These are phyloP conservation scores for Pelodytes ibericus DNA, from an alignment of 2,797 vertebrate genomes.

Conservation along the genomic window DNA sequence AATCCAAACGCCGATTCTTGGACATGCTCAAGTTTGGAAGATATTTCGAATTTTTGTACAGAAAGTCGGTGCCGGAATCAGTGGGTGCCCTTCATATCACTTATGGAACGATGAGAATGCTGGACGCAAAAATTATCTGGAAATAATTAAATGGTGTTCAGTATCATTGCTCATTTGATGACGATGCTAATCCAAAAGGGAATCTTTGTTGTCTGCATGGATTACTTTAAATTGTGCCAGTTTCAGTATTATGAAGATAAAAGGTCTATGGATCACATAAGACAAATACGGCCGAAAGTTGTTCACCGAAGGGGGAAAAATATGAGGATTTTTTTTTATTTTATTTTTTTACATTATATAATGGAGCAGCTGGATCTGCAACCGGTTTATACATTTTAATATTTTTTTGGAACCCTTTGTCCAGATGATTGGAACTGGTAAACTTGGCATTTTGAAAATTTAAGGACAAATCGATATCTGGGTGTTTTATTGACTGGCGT, in stretches of 20 bases:
- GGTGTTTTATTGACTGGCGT: no score
- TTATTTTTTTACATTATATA: neutral
- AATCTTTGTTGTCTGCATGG: neutral
- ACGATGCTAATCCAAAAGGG: neutral
- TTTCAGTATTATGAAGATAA: slow-evolving; percentile 9
- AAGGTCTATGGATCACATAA: neutral
- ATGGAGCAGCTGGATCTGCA: slow-evolving; percentile 43
- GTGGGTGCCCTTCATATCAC: slow-evolving; percentile 85
- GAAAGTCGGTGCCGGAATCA: slow-evolving; percentile 87
- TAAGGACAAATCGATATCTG: neutral
- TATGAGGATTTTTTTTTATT: no score
- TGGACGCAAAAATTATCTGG: slow-evolving; percentile 33
- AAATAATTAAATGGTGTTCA: neutral
- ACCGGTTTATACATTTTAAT: neutral
- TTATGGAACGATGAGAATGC: slow-evolving; percentile 82
- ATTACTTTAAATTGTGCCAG: slow-evolving; percentile 1
- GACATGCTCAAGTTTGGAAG: slow-evolving; percentile 79
- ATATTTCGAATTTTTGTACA: slow-evolving; percentile 84
- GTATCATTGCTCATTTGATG: neutral
- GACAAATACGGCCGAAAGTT: neutral
- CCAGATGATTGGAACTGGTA: neutral
- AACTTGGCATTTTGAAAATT: no score
- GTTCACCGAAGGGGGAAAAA: neutral
- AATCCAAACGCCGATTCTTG: slow-evolving; percentile 82
- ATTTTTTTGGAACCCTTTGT: neutral